Evolutionary conservation across 2,113 vertebrate species (phyloP).

Genomic region (Vidua macroura): DNA sequence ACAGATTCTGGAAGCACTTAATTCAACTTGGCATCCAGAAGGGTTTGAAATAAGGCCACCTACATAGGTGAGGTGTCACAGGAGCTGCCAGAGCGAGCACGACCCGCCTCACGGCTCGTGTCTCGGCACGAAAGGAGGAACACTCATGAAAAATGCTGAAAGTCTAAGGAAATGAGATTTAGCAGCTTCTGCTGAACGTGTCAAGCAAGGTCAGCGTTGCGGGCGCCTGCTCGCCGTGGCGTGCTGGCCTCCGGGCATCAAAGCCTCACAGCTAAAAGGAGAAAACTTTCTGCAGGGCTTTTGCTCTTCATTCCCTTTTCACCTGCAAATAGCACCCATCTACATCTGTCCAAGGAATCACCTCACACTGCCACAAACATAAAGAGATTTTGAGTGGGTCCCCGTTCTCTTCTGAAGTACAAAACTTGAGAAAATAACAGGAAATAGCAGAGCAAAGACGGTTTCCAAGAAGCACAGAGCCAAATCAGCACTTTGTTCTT

Average conservation of each 20-base stretch:
- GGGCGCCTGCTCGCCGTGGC: neutral
- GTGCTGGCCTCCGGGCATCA: accelerated
- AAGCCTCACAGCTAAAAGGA: neutral
- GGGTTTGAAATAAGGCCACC: neutral
- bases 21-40: neutral
- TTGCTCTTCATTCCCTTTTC: neutral
- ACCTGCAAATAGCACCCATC: neutral
- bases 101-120: accelerated
- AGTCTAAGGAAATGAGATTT: neutral
- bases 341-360: neutral
- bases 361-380: neutral
- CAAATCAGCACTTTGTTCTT: slow-evolving; percentile 21
- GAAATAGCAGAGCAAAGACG: neutral
- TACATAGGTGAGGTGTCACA: neutral
- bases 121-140: neutral
- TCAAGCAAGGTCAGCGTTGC: neutral
- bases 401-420: neutral
- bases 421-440: neutral
- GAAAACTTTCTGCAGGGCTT: neutral
- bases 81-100: neutral
- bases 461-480: slow-evolving; percentile 19
- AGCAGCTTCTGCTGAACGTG: neutral
- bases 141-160: neutral
- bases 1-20: neutral
- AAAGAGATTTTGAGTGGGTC: neutral